These are phyloP conservation scores for Oreocharis arfaki DNA, from an alignment of 2,113 vertebrate genomes.

Conservation along the genomic window DNA sequence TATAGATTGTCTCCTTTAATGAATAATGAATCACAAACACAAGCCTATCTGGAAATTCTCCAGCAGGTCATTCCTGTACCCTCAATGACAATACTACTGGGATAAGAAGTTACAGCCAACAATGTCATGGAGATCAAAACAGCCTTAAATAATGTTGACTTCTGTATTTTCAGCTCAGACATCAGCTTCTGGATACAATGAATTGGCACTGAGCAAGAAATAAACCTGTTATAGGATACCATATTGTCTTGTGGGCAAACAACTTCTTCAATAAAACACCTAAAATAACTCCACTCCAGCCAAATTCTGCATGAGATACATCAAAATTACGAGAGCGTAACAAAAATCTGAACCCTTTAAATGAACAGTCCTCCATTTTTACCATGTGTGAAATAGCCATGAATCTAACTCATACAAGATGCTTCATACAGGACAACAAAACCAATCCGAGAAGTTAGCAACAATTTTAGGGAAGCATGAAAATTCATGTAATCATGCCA, in stretches of 20 bases:
- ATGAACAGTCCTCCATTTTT: background rate
- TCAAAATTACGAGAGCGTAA: background rate
- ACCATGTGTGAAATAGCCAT: background rate
- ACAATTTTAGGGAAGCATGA: background rate
- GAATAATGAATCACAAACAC: conserved; percentile 60
- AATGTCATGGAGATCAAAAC: conserved; percentile 48
- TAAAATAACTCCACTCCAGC: background rate
- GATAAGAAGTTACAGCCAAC: conserved; percentile 40
- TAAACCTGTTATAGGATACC: background rate
- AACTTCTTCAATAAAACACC: background rate
- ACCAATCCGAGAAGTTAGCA: background rate
- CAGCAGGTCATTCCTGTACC: conserved; percentile 28
- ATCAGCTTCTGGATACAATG: background rate
- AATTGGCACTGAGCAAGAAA: background rate
- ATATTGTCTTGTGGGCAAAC: background rate
- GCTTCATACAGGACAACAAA: background rate
- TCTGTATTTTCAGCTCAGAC: conserved; percentile 10
- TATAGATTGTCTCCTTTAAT: conserved; percentile 43
- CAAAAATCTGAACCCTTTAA: background rate
- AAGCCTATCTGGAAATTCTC: conserved; percentile 54
- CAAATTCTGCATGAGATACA: background rate
- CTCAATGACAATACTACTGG: conserved; percentile 43
- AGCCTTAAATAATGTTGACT: conserved; percentile 40
- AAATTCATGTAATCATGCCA: background rate
- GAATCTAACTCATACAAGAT: background rate